Conservation (phyloP, 2,113 vertebrate genomes). For the Rhagologus leucostigma region DNA sequence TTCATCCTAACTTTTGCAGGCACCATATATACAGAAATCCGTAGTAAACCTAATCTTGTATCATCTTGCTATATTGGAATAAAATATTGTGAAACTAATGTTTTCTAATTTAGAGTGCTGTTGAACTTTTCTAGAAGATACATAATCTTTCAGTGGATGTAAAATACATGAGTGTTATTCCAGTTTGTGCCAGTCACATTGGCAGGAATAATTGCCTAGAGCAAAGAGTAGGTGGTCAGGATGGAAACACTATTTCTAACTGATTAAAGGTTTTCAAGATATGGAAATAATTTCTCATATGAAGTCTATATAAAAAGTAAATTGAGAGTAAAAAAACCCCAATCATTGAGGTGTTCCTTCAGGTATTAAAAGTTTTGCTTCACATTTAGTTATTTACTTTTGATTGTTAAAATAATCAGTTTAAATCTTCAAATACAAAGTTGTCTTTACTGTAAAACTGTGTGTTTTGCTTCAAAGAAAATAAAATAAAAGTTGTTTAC, state of each 20-base stretch:
- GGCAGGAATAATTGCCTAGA: neutral
- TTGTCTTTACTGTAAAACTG: neutral
- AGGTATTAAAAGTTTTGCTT: neutral
- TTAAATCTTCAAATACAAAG: neutral
- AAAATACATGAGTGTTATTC: neutral
- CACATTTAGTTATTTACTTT: neutral
- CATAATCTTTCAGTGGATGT: neutral
- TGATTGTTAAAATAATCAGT: neutral
- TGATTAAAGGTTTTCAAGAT: neutral
- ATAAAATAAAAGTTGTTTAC: neutral
- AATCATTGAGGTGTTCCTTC: neutral
- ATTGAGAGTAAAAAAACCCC: neutral
- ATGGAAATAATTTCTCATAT: neutral
- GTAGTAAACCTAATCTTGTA: neutral
- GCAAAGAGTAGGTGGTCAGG: neutral
- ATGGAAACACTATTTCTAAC: neutral
- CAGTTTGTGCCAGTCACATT: neutral
- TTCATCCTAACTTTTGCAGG: neutral
- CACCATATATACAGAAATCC: neutral
- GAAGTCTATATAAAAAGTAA: neutral
- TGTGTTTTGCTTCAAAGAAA: neutral
- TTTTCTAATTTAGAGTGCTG: neutral
- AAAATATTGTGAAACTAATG: neutral
- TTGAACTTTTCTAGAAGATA: neutral
- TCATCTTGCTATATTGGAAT: neutral